Conservation (phyloP, 1,140 invertebrate genomes). For the Penaeus vannamei region DNA sequence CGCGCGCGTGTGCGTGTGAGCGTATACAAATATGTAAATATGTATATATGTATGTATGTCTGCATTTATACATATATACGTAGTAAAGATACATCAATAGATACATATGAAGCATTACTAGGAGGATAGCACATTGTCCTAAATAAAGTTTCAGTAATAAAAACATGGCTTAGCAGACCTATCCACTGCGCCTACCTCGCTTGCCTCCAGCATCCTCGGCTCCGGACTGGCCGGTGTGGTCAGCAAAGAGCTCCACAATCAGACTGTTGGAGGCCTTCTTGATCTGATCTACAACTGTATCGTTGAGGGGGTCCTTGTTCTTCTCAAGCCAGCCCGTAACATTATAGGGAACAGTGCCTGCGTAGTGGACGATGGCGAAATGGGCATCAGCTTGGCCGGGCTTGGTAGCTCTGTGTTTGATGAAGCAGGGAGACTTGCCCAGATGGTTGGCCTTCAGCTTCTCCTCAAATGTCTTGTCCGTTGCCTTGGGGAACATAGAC, state of each 20-base stretch:
- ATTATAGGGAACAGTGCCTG: slow-evolving; percentile 96
- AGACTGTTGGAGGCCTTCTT: slow-evolving; percentile 93
- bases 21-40: too few species aligned
- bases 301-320: slow-evolving; percentile 99
- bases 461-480: too few species aligned
- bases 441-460: too few species aligned
- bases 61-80: too few species aligned
- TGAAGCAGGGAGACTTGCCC: slow-evolving; percentile 81
- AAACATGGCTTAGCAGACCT: too few species aligned
- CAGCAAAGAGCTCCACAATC: slow-evolving; percentile 91
- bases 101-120: too few species aligned
- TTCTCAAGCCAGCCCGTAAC: slow-evolving; percentile 98
- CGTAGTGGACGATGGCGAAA: slow-evolving; percentile 99
- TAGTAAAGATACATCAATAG: too few species aligned
- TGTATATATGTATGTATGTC: too few species aligned
- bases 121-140: too few species aligned
- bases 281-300: slow-evolving; percentile 97
- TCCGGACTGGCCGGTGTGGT: slow-evolving; percentile 93
- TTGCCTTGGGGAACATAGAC: too few species aligned
- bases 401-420: slow-evolving; percentile 96
- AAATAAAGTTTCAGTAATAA: too few species aligned
- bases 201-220: slow-evolving; percentile 83
- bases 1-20: too few species aligned
- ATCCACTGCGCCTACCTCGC: slow-evolving; percentile 73
- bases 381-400: slow-evolving; percentile 94